Base-by-base conservation (phyloP, 2,113 vertebrate genomes). In the Anolis carolinensis region DNA sequence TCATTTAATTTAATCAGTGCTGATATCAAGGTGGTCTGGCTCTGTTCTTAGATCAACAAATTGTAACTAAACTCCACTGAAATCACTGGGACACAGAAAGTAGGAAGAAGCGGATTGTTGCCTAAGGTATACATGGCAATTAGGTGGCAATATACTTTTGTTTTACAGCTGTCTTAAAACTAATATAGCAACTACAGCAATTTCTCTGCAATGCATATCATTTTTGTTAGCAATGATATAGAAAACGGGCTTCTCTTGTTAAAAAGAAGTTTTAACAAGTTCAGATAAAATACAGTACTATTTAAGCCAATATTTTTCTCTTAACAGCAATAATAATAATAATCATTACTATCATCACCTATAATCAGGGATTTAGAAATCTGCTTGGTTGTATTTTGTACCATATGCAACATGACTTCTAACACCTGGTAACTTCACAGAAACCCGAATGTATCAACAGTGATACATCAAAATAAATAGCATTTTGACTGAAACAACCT, bases 1-100 rank as follows among this genome's bases (percentile, higher is more conserved):
- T 80, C 55, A 18, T 20, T 65, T 59, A 73, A 73, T 97, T 98
- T 71, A 11, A 80, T 73, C 55, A 63, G 13, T 30, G 52, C 30
- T 79, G 80, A 73, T 63, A 23, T 48, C 4, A 27, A 74, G 30
- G 16, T 68, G 50, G 20, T 32, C 65, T 67, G 27, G 36, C 36
- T 62, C 36, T 48, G 21, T 25, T 86, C 11, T 59, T 85, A 71
- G 27, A 71, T 39, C 8, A 72, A 48, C n/a, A 72, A 48, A 48
- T 48, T 74, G 55, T 36, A 86, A 86, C 70, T 85, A 50, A 50
- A 8, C 32, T 80, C 70, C 21, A 48, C 52, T 86, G 18, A 76
- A 78, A 70, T 85, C 23, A 16, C 32, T 70, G 44, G 65, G 34
- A 59, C 55, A 20, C 2, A 48, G 59, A 5, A 48, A 75, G 34